A percentile compares a stretch with the other conserved stretches of the same genome.
phyloP scores from a whole-genome alignment of 2,888 invertebrate species.

The Agrochola litura region DNA sequence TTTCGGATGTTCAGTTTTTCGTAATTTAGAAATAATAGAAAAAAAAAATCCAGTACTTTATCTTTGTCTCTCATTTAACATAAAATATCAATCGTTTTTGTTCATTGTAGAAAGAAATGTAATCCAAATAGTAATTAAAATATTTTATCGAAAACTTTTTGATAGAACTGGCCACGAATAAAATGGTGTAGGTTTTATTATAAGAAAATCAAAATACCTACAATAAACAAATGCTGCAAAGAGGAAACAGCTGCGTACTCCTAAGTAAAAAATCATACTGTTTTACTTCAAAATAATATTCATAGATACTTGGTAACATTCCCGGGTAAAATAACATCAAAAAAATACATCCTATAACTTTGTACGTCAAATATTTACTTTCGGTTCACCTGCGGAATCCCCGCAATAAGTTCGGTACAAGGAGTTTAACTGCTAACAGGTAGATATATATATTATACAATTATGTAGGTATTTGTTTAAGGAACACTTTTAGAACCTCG shows the following conservation, averaged over 20 bases:
- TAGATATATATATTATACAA: conserved; percentile 8
- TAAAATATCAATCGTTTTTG: conserved; percentile 20
- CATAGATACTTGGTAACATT: conserved; percentile 20
- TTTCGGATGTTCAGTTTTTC: neutral
- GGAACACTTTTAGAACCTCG: conserved; percentile 14
- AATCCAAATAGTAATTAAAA: conserved; percentile 29
- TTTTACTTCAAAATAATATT: conserved; percentile 37
- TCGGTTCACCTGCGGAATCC: conserved; percentile 33
- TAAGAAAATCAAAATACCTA: neutral
- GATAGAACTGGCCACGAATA: neutral
- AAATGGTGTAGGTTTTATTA: neutral
- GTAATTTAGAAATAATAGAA: neutral
- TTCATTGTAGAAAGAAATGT: conserved; percentile 12
- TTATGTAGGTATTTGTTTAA: neutral
- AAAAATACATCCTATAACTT: conserved; percentile 42
- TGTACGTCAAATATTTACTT: conserved; percentile 15
- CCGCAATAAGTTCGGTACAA: conserved; percentile 41
- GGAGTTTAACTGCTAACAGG: conserved; percentile 32
- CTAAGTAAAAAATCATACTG: neutral
- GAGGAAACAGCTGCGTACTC: conserved; percentile 1
- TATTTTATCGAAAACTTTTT: conserved; percentile 19
- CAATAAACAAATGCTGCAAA: neutral
- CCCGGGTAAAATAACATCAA: conserved; percentile 20
- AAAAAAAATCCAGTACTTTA: neutral
- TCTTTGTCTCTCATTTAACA: neutral